These are phyloP conservation scores for Hylaeus anthracinus DNA, from an alignment of 1,140 invertebrate species.

Conservation along the genomic window DNA sequence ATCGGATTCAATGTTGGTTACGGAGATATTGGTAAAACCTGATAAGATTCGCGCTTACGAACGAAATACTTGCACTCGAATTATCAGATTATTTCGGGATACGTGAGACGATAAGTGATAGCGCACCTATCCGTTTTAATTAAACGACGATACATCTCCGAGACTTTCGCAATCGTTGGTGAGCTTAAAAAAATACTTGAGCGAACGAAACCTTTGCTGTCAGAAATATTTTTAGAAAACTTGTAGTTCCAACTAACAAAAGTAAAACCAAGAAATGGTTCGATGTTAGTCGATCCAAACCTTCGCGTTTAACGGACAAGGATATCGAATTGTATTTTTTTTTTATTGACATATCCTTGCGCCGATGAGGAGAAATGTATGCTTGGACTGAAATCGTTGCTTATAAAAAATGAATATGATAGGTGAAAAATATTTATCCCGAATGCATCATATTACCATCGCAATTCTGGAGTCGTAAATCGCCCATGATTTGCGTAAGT, in stretches of 20 bases:
- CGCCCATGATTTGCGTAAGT: slow-evolving; percentile 5
- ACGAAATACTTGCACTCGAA: slow-evolving; percentile 39
- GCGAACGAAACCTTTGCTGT: no score
- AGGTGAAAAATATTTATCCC: background rate
- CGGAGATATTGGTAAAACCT: slow-evolving; percentile 28
- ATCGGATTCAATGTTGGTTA: slow-evolving; percentile 32
- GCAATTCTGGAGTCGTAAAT: background rate
- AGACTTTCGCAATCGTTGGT: no score
- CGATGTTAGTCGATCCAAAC: no score
- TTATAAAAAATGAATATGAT: background rate
- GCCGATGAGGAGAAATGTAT: no score
- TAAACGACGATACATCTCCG: slow-evolving; percentile 8
- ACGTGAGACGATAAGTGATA: slow-evolving; percentile 30
- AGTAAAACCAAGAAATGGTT: no score
- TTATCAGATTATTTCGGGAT: slow-evolving; percentile 55
- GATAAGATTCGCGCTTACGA: slow-evolving; percentile 51
- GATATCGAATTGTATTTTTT: no score
- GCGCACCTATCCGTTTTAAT: slow-evolving; percentile 29
- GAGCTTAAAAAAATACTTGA: no score
- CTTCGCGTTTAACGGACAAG: no score
- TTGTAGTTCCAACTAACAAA: no score
- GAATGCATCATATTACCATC: background rate
- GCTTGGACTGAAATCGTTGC: no score
- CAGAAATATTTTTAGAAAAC: no score
- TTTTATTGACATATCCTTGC: no score